These are phyloP conservation scores for Chloropsis hardwickii DNA, from an alignment of 2,113 vertebrate genomes.

Conservation along the genomic window DNA sequence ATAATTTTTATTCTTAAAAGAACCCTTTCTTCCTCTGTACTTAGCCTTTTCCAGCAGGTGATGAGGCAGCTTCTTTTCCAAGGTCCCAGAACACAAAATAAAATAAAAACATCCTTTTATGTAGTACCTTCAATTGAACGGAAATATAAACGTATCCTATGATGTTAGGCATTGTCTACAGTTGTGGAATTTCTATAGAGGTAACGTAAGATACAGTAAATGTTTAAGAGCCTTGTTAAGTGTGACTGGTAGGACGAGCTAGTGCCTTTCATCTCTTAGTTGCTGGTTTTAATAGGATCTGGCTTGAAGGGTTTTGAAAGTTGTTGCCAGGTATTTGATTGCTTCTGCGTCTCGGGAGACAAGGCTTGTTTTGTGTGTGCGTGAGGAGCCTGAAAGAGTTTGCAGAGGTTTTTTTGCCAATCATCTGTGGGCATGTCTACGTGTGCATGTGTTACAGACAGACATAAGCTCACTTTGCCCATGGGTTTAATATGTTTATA, in stretches of 20 bases:
- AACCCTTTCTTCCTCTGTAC: background rate
- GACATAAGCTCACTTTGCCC: background rate
- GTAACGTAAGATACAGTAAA: background rate
- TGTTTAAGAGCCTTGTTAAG: conserved; percentile 9
- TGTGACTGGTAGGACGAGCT: background rate
- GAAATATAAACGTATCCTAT: background rate
- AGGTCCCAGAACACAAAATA: conserved; percentile 1
- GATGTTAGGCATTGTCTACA: conserved; percentile 29
- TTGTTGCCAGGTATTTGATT: conserved; percentile 33
- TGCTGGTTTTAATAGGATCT: conserved; percentile 36
- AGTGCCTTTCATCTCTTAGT: conserved; percentile 21
- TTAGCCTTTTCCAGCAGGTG: background rate
- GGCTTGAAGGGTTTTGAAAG: conserved; percentile 27
- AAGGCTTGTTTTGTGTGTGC: background rate
- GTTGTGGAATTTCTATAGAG: conserved; percentile 19
- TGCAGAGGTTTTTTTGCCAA: background rate
- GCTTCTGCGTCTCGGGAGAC: background rate
- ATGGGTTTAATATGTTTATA: background rate
- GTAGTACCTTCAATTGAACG: background rate
- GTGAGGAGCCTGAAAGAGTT: background rate
- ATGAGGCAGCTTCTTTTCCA: background rate
- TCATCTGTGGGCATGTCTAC: background rate
- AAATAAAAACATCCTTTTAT: conserved; percentile 10
- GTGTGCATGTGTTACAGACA: background rate
- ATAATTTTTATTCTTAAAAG: background rate